phyloP scores from a whole-genome alignment of 2,113 vertebrate species.

The Osmerus mordax region DNA sequence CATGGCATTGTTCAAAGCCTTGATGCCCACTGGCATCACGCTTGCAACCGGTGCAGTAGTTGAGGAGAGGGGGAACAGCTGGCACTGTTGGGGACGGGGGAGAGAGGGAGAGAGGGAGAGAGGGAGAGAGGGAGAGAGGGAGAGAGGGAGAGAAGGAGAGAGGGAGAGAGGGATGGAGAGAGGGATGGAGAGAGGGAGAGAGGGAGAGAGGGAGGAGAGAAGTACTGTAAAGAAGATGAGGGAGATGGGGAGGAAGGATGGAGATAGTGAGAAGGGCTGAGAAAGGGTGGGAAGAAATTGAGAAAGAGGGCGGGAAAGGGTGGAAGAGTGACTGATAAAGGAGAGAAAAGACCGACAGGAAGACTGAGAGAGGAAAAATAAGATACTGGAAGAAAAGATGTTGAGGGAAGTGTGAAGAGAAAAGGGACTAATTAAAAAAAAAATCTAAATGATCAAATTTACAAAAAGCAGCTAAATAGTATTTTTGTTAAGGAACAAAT shows the following conservation, averaged over 20 bases:
- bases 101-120: conserved; percentile 5
- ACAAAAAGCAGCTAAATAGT: not conserved
- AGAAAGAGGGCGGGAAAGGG: not conserved
- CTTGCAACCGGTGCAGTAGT: conserved; percentile 30
- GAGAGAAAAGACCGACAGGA: not conserved
- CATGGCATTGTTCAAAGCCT: conserved; percentile 13
- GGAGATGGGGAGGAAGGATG: no score
- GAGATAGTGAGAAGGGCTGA: conserved; percentile 10
- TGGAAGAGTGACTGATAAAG: not conserved
- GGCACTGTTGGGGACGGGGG: conserved; percentile 13
- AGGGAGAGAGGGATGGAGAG: not conserved
- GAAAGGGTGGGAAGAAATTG: not conserved
- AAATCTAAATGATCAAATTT: not conserved
- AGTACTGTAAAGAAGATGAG: not conserved
- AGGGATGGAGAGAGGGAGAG: not conserved
- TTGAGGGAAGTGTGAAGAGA: not conserved
- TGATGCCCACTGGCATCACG: conserved; percentile 35
- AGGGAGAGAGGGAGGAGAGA: not conserved
- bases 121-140: not conserved
- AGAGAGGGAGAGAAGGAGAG: not conserved
- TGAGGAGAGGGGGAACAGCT: conserved; percentile 48
- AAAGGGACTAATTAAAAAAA: no score
- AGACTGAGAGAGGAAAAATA: not conserved
- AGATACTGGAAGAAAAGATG: not conserved
- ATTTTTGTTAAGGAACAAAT: not conserved